Conservation (phyloP, 2,797 vertebrate species). For the Epinephelus awoara region DNA sequence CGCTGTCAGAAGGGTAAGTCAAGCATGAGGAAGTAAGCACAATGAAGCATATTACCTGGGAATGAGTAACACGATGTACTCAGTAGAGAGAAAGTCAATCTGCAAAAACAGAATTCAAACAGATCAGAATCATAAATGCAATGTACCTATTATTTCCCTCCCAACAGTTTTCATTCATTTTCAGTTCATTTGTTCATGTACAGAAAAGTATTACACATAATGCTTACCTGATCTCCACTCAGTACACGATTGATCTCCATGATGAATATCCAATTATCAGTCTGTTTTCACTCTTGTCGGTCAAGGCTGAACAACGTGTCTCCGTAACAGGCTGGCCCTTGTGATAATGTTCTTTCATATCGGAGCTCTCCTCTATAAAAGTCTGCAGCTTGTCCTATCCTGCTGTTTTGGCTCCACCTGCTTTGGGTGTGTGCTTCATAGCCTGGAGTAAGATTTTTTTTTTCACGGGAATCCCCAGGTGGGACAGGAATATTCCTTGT, state of each 20-base stretch:
- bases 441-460: neutral
- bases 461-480: conserved; percentile 19
- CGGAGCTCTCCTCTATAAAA: conserved; percentile 40
- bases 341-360: conserved; percentile 12
- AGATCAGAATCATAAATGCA: neutral
- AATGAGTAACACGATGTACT: conserved; percentile 78
- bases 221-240: conserved; percentile 55
- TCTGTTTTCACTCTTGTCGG: neutral
- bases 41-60: conserved; percentile 77
- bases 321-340: conserved; percentile 14
- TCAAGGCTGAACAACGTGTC: neutral
- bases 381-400: conserved; percentile 61
- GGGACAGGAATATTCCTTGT: neutral
- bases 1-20: neutral
- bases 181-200: neutral
- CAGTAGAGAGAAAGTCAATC: conserved; percentile 75
- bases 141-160: neutral
- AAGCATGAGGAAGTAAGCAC: neutral
- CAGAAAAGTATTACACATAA: neutral
- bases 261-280: conserved; percentile 20
- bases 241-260: conserved; percentile 53
- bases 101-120: conserved; percentile 62
- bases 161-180: neutral
- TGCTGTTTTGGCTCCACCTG: conserved; percentile 63
- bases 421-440: neutral